Base-by-base conservation (phyloP, 2,888 invertebrate genomes). In the Digitonthophagus gazella region DNA sequence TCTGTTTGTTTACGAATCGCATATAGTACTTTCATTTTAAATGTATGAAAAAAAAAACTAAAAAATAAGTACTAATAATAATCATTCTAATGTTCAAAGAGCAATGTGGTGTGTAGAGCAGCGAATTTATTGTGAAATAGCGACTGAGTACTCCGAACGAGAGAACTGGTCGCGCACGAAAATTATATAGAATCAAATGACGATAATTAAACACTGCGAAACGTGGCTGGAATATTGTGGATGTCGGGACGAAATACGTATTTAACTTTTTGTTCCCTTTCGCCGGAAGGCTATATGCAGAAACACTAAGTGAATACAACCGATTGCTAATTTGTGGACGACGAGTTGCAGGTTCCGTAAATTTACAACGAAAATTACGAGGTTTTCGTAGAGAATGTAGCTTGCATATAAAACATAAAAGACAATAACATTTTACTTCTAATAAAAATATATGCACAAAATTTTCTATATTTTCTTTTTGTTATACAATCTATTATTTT, bases 151-250 rank as follows among this genome's bases (percentile, higher is more conserved):
- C 61, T 18, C 19, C 19, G n/a, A n/a, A 61, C 18, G 61, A 19
- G 18, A 61, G 18, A 20, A 2, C 61, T n/a, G 18, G 18, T 61
- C 61, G 20, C 61, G 6, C 18, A 14, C 55, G 65, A 70, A 64
- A 67, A 58, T 70, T 70, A 70, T 65, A 70, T 65, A 70, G 67
- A 64, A 67, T 64, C 67, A 66, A 64, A 58, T 28, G 63, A 56
- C 66, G 54, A 65, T 67, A 54, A 15, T 19, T 58, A 64, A 22
- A 55, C 20, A 63, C 22, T 20, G 28, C 28, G 28, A 44, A 44
- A 44, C 28, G 66, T 71, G 71, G 71, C 71, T 71, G 71, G 71
- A 71, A 67, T 55, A 65, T 55, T 65, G 65, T 44, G 55, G 55
- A 55, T 55, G 16, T 19, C 18, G 20, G 18, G 55, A 55, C 55